Conservation (phyloP, 1,140 invertebrate genomes). For the Drosophila pruinosa region DNA sequence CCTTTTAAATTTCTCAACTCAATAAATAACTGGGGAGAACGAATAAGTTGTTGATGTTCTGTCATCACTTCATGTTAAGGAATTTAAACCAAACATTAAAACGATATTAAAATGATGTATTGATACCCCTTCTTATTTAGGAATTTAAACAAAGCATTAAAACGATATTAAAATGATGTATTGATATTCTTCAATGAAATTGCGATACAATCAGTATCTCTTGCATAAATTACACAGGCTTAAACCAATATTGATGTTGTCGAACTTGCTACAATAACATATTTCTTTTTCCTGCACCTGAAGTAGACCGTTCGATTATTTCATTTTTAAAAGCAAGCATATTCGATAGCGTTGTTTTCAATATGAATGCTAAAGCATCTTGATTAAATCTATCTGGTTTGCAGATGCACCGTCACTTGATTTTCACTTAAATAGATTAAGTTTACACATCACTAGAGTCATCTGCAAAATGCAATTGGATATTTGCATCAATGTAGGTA, state of each 20-base stretch:
- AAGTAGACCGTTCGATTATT: background rate
- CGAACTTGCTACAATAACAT: background rate
- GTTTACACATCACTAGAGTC: background rate
- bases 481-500: background rate
- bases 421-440: slow-evolving; percentile 1
- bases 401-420: background rate
- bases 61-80: too few species aligned
- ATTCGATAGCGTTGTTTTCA: background rate
- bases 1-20: too few species aligned
- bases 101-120: background rate
- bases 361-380: background rate
- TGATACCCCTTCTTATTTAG: too few species aligned
- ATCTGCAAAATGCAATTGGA: background rate
- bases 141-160: background rate
- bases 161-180: background rate
- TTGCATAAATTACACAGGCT: background rate
- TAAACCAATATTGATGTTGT: background rate
- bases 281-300: background rate
- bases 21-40: too few species aligned
- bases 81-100: background rate
- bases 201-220: background rate
- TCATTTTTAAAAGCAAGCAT: background rate
- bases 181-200: too few species aligned
- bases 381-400: background rate
- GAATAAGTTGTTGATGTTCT: too few species aligned